These are phyloP conservation scores for Eretmochelys imbricata DNA, from an alignment of 2,113 vertebrate genomes.

Conservation along the genomic window DNA sequence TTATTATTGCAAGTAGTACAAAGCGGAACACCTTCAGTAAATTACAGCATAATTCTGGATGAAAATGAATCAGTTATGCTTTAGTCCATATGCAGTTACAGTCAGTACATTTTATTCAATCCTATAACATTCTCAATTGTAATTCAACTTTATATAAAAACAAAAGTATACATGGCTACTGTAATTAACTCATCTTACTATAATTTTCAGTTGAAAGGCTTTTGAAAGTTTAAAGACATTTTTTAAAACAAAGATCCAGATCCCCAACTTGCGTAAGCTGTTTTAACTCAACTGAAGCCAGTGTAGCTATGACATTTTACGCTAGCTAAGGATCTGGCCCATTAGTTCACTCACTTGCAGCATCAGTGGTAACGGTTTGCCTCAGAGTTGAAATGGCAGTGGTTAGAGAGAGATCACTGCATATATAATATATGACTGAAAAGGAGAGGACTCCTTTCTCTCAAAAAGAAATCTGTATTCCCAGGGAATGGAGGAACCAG, in stretches of 20 bases:
- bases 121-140: constrained; percentile 31
- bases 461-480: not conserved
- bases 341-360: constrained; percentile 13
- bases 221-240: constrained; percentile 22
- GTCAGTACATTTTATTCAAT: constrained; percentile 52
- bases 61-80: constrained; percentile 14
- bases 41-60: not conserved
- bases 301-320: not conserved
- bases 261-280: not conserved
- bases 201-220: constrained; percentile 4
- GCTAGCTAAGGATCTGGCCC: not conserved
- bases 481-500: not conserved
- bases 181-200: constrained; percentile 23
- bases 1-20: not conserved
- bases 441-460: not conserved
- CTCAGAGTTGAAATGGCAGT: not conserved
- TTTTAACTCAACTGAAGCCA: not conserved
- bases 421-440: not conserved
- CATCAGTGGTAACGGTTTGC: not conserved
- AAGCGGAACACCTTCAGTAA: constrained; percentile 41
- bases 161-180: constrained; percentile 19
- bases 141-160: constrained; percentile 56
- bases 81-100: constrained; percentile 51
- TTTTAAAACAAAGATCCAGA: not conserved
- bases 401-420: not conserved